Conservation (phyloP, 2,888 invertebrate genomes). For the Torymus tubicola region DNA sequence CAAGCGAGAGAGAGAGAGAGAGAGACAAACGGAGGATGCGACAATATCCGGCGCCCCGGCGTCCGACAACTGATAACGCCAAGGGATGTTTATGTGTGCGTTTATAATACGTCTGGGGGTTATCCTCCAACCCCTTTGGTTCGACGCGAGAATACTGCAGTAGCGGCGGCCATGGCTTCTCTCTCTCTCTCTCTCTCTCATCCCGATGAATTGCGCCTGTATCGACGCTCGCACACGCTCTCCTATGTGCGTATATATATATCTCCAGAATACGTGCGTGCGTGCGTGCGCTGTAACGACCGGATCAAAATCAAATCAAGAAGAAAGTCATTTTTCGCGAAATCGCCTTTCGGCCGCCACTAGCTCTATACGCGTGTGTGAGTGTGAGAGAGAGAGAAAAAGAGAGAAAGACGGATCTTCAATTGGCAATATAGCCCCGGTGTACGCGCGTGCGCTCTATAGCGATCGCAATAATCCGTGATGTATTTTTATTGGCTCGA, state of each 20-base stretch:
- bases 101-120: constrained; percentile 71
- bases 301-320: constrained; percentile 51
- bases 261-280: not conserved
- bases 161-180: constrained; percentile 30
- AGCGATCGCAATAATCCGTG: constrained; percentile 57
- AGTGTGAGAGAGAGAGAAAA: too few relatives aligned
- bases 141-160: constrained; percentile 56
- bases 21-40: constrained; percentile 73
- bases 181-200: constrained; percentile 35
- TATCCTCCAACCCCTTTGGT: constrained; percentile 67
- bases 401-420: constrained; percentile 30
- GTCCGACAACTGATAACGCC: constrained; percentile 77
- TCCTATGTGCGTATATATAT: too few relatives aligned
- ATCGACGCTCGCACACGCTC: constrained; percentile 27
- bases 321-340: constrained; percentile 41
- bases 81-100: constrained; percentile 75
- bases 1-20: constrained; percentile 42
- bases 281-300: too few relatives aligned
- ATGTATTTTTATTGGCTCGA: constrained; percentile 60
- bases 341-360: not conserved
- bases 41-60: constrained; percentile 77
- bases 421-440: constrained; percentile 44
- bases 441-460: constrained; percentile 6
- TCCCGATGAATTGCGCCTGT: constrained; percentile 52
- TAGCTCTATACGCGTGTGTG: too few relatives aligned